Percentiles rank a stretch among this genome's conserved stretches.
Conservation (phyloP, 1,140 invertebrate genomes). For the Scylla paramamosain region DNA sequence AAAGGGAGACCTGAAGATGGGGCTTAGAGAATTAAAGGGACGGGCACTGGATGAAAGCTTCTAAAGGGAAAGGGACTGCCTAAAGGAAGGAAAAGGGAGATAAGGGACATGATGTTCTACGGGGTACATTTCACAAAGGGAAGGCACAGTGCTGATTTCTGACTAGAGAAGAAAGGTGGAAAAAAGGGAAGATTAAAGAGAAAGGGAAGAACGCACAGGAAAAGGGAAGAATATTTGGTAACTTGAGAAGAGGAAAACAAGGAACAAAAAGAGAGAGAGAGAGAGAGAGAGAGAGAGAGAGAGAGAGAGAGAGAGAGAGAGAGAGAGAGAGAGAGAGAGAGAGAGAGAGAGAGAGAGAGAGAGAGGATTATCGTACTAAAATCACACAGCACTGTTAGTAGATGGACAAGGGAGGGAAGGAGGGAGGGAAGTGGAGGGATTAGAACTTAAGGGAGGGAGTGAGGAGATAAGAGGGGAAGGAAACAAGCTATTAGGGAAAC, state of each 20-base stretch:
- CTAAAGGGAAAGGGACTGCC: too few species aligned
- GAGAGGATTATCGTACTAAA: background rate
- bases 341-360: background rate
- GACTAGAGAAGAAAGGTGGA: background rate
- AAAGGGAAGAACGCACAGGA: background rate
- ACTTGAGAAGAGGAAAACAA: background rate
- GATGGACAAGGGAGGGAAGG: background rate
- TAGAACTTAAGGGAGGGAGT: slow-evolving; percentile 4
- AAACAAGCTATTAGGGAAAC: background rate
- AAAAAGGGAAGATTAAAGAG: background rate
- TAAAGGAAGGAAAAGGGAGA: too few species aligned
- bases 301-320: background rate
- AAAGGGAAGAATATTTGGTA: background rate
- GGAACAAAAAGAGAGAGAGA: background rate
- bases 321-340: too few species aligned
- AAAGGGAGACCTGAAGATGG: too few species aligned
- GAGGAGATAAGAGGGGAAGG: background rate
- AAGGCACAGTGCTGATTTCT: background rate
- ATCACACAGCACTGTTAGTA: background rate
- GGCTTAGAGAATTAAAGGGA: too few species aligned
- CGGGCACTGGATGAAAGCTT: too few species aligned
- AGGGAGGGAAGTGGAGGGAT: background rate
- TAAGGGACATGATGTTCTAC: too few species aligned
- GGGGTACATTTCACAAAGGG: background rate
- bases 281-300: slow-evolving; percentile 71